A percentile compares a stretch with the other conserved stretches of the same genome.
Evolutionary conservation across 2,797 vertebrate genomes (phyloP).

Genomic region (Neoniphon sammara): DNA sequence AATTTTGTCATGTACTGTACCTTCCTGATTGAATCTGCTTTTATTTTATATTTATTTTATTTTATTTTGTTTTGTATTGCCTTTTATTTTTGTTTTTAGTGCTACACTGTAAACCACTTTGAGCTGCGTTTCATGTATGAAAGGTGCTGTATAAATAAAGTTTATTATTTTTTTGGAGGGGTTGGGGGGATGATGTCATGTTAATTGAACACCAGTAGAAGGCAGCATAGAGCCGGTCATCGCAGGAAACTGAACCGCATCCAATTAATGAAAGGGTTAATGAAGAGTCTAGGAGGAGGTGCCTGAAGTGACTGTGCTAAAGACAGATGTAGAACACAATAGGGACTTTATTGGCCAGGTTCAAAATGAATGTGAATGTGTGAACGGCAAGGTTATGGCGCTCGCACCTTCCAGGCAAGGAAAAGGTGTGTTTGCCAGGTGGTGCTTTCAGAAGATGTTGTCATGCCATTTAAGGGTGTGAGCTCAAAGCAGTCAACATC

Average conservation of each 20-base stretch:
- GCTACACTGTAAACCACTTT: too few relatives aligned
- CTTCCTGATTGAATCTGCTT: too few relatives aligned
- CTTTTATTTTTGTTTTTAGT: too few relatives aligned
- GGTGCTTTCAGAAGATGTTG: neutral
- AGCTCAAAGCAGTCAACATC: too few relatives aligned
- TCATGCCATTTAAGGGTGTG: neutral
- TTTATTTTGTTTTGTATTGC: too few relatives aligned
- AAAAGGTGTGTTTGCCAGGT: neutral
- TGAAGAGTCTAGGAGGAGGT: neutral
- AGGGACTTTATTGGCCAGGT: neutral
- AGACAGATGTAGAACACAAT: neutral
- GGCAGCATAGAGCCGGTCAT: neutral
- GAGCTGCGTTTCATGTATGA: neutral
- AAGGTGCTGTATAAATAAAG: too few relatives aligned
- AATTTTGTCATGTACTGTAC: too few relatives aligned
- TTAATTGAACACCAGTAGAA: too few relatives aligned
- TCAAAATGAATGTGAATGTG: neutral
- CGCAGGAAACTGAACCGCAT: neutral
- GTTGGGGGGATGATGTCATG: neutral
- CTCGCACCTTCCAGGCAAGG: neutral
- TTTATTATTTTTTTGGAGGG: neutral
- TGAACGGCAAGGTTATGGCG: neutral
- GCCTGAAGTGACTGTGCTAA: constrained; percentile 8
- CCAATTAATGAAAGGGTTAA: constrained; percentile 6
- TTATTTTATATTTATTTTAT: too few relatives aligned